phyloP scores from a whole-genome alignment of 2,113 vertebrate species.

The Seriola dumerili region DNA sequence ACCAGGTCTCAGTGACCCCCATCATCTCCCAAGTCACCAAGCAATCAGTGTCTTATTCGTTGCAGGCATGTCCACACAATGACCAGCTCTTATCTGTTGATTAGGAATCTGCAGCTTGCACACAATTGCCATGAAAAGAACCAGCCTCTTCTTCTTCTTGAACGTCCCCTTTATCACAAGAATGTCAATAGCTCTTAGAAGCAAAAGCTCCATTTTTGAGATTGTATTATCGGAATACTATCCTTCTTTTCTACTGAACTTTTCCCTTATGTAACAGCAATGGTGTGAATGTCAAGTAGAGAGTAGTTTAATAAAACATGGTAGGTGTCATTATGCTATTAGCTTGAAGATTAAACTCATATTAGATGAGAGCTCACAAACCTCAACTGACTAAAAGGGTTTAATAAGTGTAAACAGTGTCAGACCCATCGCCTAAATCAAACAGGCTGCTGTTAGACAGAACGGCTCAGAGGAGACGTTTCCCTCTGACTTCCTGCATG shows the following conservation, averaged over 20 bases:
- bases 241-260: not conserved
- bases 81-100: constrained; percentile 33
- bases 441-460: constrained; percentile 39
- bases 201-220: constrained; percentile 26
- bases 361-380: constrained; percentile 26
- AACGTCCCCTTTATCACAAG: constrained; percentile 30
- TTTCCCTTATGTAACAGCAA: not conserved
- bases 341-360: constrained; percentile 27
- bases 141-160: constrained; percentile 9
- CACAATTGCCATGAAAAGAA: constrained; percentile 13
- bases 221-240: constrained; percentile 7
- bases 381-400: constrained; percentile 32
- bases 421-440: constrained; percentile 34
- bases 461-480: constrained; percentile 41
- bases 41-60: constrained; percentile 49
- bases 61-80: constrained; percentile 20
- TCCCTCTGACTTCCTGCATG: constrained; percentile 57
- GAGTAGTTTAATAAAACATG: constrained; percentile 38
- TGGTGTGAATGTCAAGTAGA: constrained; percentile 32
- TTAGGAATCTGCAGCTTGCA: constrained; percentile 26
- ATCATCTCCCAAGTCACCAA: constrained; percentile 50
- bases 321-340: constrained; percentile 11
- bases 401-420: constrained; percentile 52
- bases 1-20: constrained; percentile 49
- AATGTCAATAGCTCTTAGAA: constrained; percentile 34